Base-by-base conservation (phyloP, 2,797 vertebrate genomes). In the Champsocephalus gunnari region DNA sequence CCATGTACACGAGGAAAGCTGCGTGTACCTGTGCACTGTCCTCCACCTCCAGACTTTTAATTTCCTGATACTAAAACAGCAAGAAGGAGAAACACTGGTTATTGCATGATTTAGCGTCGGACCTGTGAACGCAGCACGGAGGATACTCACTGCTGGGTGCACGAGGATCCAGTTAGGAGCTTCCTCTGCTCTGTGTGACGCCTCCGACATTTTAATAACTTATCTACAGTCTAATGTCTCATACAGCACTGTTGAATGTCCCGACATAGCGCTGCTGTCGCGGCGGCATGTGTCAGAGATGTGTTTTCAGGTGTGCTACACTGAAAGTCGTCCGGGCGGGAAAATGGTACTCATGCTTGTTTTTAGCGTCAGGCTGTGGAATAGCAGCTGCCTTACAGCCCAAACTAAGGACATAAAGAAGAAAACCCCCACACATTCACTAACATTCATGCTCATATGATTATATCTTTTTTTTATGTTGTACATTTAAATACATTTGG, bases 1-100 rank as follows among this genome's bases (percentile, higher is more conserved):
- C 96, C 95, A 99, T 93, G 92, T 96, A 97, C 6, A 96, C 97
- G 43, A 99, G 90, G 88, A 99, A 99, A 0, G 98, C 97, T 54
- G 96, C 92, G 6, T 98, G 96, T 3, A 97, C 85, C 66, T 97
- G 96, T 48, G 93, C 86, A 24, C 92, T 92, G 87, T 99, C 97
- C 17, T 84, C 96, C 0, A 95, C 86, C 63, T 96, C 94, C 56
- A 99, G 92, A 13, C 89, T 90, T 93, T 96, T 94, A 95, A 99
- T 96, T 59, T 96, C 93, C 71, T 92, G 93, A 69, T 97, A 96
- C 97, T 99, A 80, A 86, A 12, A 66, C 32, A 79, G 24, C 2
- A 48, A 3, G 19, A 2, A 8, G 19, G 16, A 2, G 14, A 51
- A 5, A 48, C 9, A 0, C 2, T 5, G 12, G 56, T 79, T 11